Conservation (phyloP, 2,888 invertebrate genomes). For the Eugnorisma glareosa region DNA sequence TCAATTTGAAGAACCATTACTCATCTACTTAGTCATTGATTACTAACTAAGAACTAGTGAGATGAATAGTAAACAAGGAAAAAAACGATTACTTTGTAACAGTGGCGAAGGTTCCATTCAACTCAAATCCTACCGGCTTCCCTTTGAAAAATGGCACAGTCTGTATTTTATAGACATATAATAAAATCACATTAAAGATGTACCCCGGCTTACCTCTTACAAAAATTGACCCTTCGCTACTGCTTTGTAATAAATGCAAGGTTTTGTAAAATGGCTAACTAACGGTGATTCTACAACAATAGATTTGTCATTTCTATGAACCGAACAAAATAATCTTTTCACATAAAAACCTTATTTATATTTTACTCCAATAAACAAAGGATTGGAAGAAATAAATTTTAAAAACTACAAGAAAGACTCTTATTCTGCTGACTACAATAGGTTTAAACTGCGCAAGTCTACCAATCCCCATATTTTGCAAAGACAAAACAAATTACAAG, state of each 20-base stretch:
- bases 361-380: background rate
- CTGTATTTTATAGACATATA: no score
- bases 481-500: no score
- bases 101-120: no score
- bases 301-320: background rate
- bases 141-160: no score
- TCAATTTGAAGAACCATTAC: conserved; percentile 7
- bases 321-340: background rate
- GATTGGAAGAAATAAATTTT: no score
- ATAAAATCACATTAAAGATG: no score
- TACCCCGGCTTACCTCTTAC: no score
- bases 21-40: conserved; percentile 23
- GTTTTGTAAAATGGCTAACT: background rate
- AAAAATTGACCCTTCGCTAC: no score
- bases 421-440: background rate
- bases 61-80: conserved; percentile 6
- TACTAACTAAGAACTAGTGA: background rate
- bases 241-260: no score
- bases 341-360: background rate
- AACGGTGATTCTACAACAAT: background rate
- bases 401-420: background rate
- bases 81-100: background rate
- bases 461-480: background rate
- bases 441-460: no score
- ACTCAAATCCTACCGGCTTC: no score